Evolutionary conservation across 2,888 invertebrate species (phyloP), one percentile per base, ranked within the genome.

Genomic region (Drosophila yooni): DNA sequence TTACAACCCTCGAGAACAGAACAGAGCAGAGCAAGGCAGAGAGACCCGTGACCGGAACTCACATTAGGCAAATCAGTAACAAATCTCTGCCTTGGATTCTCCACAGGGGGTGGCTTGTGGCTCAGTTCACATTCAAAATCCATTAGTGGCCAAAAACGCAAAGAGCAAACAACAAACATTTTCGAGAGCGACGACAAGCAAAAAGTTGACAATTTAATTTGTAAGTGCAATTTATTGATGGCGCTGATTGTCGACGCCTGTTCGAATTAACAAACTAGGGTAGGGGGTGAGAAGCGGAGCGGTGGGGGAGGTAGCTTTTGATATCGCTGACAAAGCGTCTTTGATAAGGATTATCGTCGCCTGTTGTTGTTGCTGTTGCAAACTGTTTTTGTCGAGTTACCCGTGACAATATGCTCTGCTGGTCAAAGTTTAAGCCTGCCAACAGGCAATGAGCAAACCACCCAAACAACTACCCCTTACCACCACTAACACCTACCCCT

Each of bases 201-300:
- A 70, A 75, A 81, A 88, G 88, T 90, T 88, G 88, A 90, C 90
- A 90, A 89, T 81, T 88, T 84, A 90, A 90, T 88, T 88, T 90
- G 83, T 83, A 69, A 76, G 75, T 81, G 76, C 78, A 83, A 81
- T 86, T 88, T 82, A 86, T 85, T 76, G 85, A 79, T 85, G 74
- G 67, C 74, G 61, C 68, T 73, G 82, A 72, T 70, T 76, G 84
- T 54, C 74, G 63, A 70, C 70, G 72, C 71, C 46, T 40, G 21
- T 57, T 43, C 40, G 29, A 31, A n/a, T 57, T 56, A 56, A 46
- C 46, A 25, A 25, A 38, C 10, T 5, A 18, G 25, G 15, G 25
- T 2, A 21, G 29, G 13, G 36, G 13, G n/a, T 18, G n/a, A 2
- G 43, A 11, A 13, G 31, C 1, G 13, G 3, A 33, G 36, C n/a